Evolutionary conservation across 2,113 vertebrate genomes (phyloP).

Genomic region (Solea solea): DNA sequence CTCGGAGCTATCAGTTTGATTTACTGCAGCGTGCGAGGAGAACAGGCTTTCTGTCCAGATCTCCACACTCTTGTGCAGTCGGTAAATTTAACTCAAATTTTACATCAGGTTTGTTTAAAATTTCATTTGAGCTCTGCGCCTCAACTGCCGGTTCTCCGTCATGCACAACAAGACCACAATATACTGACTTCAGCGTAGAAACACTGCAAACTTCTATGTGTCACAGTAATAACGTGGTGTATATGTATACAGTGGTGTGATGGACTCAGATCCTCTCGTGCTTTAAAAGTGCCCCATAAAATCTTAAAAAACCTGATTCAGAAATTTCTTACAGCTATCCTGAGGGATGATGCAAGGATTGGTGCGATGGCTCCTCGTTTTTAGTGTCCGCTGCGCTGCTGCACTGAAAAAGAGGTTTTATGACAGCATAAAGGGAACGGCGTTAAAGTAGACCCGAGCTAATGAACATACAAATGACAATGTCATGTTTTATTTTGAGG

Average conservation of each 20-base stretch:
- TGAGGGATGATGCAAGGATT: background rate
- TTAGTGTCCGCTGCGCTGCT: background rate
- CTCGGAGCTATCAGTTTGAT: conserved; percentile 9
- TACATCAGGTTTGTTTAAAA: background rate
- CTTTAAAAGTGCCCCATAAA: conserved; percentile 1
- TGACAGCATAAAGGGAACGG: background rate
- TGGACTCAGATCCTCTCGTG: background rate
- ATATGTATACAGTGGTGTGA: background rate
- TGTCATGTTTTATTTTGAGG: conserved; percentile 3
- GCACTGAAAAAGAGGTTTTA: background rate
- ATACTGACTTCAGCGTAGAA: background rate
- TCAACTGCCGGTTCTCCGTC: background rate
- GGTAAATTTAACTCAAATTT: background rate
- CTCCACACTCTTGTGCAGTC: background rate
- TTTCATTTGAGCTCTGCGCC: background rate
- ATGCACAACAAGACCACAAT: background rate
- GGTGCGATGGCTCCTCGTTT: background rate
- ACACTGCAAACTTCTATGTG: background rate
- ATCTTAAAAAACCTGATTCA: conserved; percentile 10
- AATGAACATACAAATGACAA: background rate
- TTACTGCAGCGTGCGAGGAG: conserved; percentile 7
- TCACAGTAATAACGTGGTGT: background rate
- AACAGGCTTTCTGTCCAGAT: background rate
- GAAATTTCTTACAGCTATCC: conserved; percentile 1
- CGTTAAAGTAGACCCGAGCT: background rate